Base-by-base conservation (phyloP, 2,888 invertebrate genomes). In the Drosophila kambysellisi region DNA sequence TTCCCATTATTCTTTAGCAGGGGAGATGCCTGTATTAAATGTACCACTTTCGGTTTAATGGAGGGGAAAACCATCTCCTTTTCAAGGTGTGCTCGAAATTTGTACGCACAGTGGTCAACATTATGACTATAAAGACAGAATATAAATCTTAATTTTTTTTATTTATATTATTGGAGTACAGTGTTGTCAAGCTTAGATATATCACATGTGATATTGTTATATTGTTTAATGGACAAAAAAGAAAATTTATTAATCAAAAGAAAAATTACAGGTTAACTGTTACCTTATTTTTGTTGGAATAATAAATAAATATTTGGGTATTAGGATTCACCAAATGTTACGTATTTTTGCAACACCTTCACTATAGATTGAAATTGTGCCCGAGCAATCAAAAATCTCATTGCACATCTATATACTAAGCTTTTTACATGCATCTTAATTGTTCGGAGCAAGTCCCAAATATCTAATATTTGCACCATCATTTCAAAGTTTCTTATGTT, bases 221-320 rank as follows among this genome's bases (percentile, higher is more conserved):
- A 46, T 46, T 7, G 2, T 15, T 20, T 4, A 25, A 4, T 46
- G 2, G 1, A 1, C 15, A 15, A 46, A 15, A 1, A 46, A 4
- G 2, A 2, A 0, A 8, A 15, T 15, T 8, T 8, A 11, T 2
- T 25, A 4, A 25, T 1, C 1, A 2, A 2, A 25, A 9, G 2
- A n/a, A 15, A 43, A 0, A 15, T 12, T 20, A 4, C 4, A 25
- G 1, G 46, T 20, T 20, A 20, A 12, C 4, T 2, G 3, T 43
- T 11, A n/a, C 3, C 7, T 8, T 20, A 12, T 7, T 46, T 15
- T 20, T 2, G 12, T 20, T 7, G 1, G 12, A 7, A 25, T 25
- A 25, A 25, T 25, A 25, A 12, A 15, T 2, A 7, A 7, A 4
- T 20, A 20, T 20, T 20, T 20, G 2, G 7, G 2, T 15, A 20